phyloP scores from a whole-genome alignment of 2,888 invertebrate genomes.

The Beris morrisii region DNA sequence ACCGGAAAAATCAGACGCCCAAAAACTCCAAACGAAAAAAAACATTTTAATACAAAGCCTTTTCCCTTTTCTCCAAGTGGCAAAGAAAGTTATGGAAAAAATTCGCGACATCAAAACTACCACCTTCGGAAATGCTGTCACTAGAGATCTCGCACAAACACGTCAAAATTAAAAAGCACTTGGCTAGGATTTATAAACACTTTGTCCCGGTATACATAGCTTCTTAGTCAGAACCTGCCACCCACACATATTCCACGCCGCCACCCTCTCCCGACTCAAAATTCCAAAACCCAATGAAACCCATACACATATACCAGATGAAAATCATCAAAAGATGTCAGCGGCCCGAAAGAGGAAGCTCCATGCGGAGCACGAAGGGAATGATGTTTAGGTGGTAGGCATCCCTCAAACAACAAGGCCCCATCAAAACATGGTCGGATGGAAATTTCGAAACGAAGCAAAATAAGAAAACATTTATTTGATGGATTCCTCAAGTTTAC shows the following conservation, averaged over 20 bases:
- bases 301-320: conserved; percentile 18
- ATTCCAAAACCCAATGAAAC: conserved; percentile 25
- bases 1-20: no score
- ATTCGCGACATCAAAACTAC: conserved; percentile 21
- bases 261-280: background rate
- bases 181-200: conserved; percentile 34
- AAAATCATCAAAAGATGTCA: conserved; percentile 35
- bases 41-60: no score
- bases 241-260: background rate
- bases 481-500: conserved; percentile 42
- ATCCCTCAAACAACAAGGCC: conserved; percentile 28
- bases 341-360: conserved; percentile 4
- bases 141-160: conserved; percentile 26
- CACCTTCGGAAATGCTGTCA: conserved; percentile 30
- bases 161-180: conserved; percentile 36
- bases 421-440: conserved; percentile 37
- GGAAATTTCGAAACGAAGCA: conserved; percentile 39
- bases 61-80: no score
- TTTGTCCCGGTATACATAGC: conserved; percentile 15
- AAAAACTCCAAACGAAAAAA: no score
- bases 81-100: conserved; percentile 5
- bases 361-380: background rate
- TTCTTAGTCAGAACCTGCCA: conserved; percentile 23
- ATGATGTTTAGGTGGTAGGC: background rate
- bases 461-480: conserved; percentile 42